Evolutionary conservation across 2,113 vertebrate species (phyloP).

Genomic region (Gracilinanus agilis): DNA sequence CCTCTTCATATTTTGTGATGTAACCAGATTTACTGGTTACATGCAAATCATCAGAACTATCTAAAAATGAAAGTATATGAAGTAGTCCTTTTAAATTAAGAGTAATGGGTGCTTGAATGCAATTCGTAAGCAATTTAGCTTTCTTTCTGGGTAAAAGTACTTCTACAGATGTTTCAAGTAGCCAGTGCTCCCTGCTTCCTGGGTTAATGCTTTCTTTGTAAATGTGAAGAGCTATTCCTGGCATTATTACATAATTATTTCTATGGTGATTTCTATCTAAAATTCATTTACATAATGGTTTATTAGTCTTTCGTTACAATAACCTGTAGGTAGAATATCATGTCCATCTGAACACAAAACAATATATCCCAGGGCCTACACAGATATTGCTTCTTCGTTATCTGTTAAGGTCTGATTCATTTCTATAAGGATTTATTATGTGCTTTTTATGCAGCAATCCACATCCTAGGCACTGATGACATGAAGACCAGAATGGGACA

Average conservation of each 20-base stretch:
- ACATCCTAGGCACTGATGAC: background rate
- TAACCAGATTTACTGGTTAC: background rate
- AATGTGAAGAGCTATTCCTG: background rate
- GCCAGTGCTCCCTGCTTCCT: constrained; percentile 10
- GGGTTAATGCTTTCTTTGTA: constrained; percentile 20
- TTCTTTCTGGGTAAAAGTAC: background rate
- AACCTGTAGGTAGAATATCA: background rate
- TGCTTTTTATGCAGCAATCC: background rate
- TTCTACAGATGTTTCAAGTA: background rate
- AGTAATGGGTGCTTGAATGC: background rate
- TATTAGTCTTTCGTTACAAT: background rate
- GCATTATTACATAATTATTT: background rate
- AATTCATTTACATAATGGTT: background rate
- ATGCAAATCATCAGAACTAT: constrained; percentile 25
- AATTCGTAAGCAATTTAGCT: background rate
- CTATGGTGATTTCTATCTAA: background rate
- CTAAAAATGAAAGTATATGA: constrained; percentile 29
- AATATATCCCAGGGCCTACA: background rate
- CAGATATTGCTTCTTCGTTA: background rate
- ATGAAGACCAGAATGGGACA: background rate
- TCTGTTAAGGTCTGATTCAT: background rate
- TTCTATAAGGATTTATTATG: background rate
- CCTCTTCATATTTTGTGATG: background rate
- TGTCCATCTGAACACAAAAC: background rate
- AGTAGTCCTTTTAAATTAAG: background rate